Evolutionary conservation across 2,888 invertebrate genomes (phyloP).

Genomic region (Cosmia trapezina): DNA sequence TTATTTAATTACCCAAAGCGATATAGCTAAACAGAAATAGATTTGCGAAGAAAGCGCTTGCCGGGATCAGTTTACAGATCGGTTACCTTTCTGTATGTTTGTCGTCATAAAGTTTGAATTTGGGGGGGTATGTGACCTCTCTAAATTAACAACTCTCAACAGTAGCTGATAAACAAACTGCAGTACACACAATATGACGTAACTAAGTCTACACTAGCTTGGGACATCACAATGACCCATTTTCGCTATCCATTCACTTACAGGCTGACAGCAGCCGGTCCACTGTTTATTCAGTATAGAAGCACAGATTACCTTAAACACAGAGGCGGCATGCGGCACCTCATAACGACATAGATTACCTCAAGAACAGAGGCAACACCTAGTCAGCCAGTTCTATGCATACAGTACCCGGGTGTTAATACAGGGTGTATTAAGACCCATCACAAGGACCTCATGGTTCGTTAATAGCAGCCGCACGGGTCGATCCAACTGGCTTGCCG

Average conservation of each 20-base stretch:
- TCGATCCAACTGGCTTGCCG: no score
- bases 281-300: conserved; percentile 27
- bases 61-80: no score
- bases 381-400: background rate
- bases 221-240: conserved; percentile 43
- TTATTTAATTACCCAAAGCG: no score
- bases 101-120: background rate
- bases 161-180: conserved; percentile 7
- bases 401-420: background rate
- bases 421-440: background rate
- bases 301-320: conserved; percentile 21
- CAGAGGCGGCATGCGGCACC: conserved; percentile 2
- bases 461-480: no score
- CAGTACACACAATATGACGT: conserved; percentile 15
- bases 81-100: background rate
- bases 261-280: conserved; percentile 19
- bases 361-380: conserved; percentile 3
- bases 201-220: conserved; percentile 5
- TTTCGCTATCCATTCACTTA: conserved; percentile 45
- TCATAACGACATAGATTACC: conserved; percentile 1
- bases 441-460: no score
- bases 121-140: no score
- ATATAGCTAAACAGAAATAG: no score
- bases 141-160: no score
- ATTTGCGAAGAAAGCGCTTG: no score